Base-by-base conservation (phyloP, 2,113 vertebrate genomes). In the Fulica atra region DNA sequence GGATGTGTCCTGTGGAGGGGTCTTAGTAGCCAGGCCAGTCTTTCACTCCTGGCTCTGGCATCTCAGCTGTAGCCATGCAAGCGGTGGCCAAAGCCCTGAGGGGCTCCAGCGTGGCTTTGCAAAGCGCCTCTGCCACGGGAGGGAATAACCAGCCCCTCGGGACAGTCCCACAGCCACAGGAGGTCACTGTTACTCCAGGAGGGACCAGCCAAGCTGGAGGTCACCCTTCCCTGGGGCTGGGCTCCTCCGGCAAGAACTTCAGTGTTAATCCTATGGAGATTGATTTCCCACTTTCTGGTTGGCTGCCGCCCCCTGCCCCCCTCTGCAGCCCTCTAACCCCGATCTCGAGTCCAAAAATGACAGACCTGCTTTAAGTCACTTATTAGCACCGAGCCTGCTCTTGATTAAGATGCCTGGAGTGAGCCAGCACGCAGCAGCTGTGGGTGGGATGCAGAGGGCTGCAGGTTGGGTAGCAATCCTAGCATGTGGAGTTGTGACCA, bases 181-280 rank as follows among this genome's bases (percentile, higher is more conserved):
- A 96, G 97, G 98, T 97, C 97, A 96, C 95, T 97, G 88, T 97
- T 96, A 92, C 93, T 94, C 97, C 95, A 96, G 81, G 8, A 86
- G 91, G 89, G 92, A 74, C 19, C 38, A 40, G 3, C 42, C 16
- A 44, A 42, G 18, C 70, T 72, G 71, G 35, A 71, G 44, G 13
- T 83, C 77, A 65, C 46, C 4, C 6, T 4, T 54, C 63, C 44
- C 70, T 35, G 50, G n/a, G 20, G 53, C 35, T 56, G 31, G 63
- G 38, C 77, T 76, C 68, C 25, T 56, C n/a, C 81, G 57, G 42
- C 51, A 72, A 68, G 44, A 82, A 56, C 64, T 61, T 61, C 9
- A 40, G n/a, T 56, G 51, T 69, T 89, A 94, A 92, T 85, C 33
- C 72, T 40, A 0, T 71, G 44, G 42, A 78, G 63, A 71, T 48